Evolutionary conservation across 2,797 vertebrate genomes (phyloP).

Genomic region (Acomys russatus): DNA sequence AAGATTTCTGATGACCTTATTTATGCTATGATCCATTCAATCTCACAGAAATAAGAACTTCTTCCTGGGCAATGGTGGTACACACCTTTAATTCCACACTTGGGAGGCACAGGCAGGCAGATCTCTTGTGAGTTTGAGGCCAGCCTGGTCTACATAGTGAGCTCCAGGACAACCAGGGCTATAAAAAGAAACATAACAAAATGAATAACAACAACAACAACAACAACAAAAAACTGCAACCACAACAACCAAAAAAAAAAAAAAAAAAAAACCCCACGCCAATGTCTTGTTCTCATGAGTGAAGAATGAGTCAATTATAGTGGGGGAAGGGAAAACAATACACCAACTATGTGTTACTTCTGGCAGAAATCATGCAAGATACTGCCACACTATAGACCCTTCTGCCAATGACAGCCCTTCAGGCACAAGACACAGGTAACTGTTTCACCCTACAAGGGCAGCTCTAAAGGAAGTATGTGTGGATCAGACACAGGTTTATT

Average conservation of each 20-base stretch:
- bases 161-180: no score
- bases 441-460: slow-evolving; percentile 32
- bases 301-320: slow-evolving; percentile 55
- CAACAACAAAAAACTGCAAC: no score
- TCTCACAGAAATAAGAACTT: slow-evolving; percentile 60
- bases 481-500: slow-evolving; percentile 11
- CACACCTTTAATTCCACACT: background rate
- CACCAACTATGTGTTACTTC: slow-evolving; percentile 7
- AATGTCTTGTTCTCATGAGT: background rate
- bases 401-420: background rate
- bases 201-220: no score
- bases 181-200: no score
- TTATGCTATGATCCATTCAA: slow-evolving; percentile 28
- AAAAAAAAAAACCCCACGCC: no score
- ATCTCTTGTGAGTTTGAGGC: no score
- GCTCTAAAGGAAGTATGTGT: background rate
- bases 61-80: background rate
- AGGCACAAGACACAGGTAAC: slow-evolving; percentile 33
- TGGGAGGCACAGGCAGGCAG: background rate
- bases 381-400: background rate
- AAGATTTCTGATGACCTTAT: slow-evolving; percentile 47
- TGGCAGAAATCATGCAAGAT: slow-evolving; percentile 44
- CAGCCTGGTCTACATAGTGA: no score
- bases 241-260: no score
- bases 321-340: background rate